Evolutionary conservation across 2,797 vertebrate genomes (phyloP), one percentile per base, ranked within the genome.

Genomic region (Malacoctenus gilli): DNA sequence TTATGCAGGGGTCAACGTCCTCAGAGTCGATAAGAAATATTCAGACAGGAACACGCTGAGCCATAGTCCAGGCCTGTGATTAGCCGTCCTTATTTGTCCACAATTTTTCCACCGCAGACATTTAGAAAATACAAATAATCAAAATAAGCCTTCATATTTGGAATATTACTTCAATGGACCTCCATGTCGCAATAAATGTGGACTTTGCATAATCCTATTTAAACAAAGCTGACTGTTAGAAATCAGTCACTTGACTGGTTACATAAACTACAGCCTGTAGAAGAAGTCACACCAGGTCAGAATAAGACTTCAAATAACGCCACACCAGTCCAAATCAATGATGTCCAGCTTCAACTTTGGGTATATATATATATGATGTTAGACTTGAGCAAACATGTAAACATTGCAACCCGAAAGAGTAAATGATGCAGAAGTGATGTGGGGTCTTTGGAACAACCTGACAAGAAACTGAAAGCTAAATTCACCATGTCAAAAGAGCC

Each of bases 381-480:
- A 87, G 59, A 72, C 80, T 62, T 50, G 49, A 57, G 68, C 15
- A 21, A 77, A 70, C 65, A 47, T 75, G 77, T 80, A 89, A 89
- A 68, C 55, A 38, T 90, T 80, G n/a, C n/a, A n/a, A n/a, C n/a
- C n/a, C n/a, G n/a, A n/a, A n/a, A n/a, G n/a, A n/a, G n/a, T n/a
- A n/a, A n/a, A n/a, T n/a, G n/a, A n/a, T n/a, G n/a, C n/a, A n/a
- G n/a, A n/a, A n/a, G n/a, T n/a, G n/a, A n/a, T n/a, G n/a, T n/a
- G n/a, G n/a, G n/a, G n/a, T n/a, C n/a, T n/a, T n/a, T n/a, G n/a
- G n/a, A n/a, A n/a, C n/a, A n/a, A n/a, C n/a, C n/a, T n/a, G n/a
- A n/a, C n/a, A n/a, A n/a, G n/a, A n/a, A n/a, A n/a, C 62, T 72
- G 59, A 47, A 73, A 58, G 57, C 53, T 47, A 49, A 63, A 8